Evolutionary conservation across 2,797 vertebrate species (phyloP).

Genomic region (Yasuhikotakia modesta): DNA sequence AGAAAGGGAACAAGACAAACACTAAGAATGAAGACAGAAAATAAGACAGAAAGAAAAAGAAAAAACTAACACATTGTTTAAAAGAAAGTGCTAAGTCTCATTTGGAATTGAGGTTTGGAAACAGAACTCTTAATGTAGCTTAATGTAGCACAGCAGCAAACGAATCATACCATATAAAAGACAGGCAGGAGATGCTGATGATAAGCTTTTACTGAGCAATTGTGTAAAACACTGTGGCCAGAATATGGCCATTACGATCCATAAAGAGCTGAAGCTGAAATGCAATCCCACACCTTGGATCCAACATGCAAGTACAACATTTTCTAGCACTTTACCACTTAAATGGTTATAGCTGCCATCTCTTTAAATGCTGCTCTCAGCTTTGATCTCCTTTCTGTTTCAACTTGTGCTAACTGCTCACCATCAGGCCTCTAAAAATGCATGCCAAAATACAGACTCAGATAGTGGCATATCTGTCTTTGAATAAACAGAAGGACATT

Average conservation of each 20-base stretch:
- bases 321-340: conserved; percentile 67
- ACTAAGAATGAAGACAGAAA: not conserved
- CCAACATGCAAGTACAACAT: conserved; percentile 68
- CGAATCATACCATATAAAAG: conserved; percentile 46
- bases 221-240: conserved; percentile 57
- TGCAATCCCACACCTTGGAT: conserved; percentile 62
- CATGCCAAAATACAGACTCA: not conserved
- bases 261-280: conserved; percentile 56
- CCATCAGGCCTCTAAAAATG: conserved; percentile 8
- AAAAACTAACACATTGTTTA: not conserved
- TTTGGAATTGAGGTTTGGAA: conserved; percentile 23
- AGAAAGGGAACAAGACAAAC: not conserved
- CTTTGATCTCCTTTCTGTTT: conserved; percentile 60
- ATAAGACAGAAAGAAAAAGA: not conserved
- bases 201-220: conserved; percentile 63
- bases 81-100: conserved; percentile 14
- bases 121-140: conserved; percentile 30
- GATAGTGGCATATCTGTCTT: conserved; percentile 29
- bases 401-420: conserved; percentile 35
- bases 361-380: conserved; percentile 63
- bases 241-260: conserved; percentile 54
- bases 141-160: conserved; percentile 25
- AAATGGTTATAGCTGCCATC: conserved; percentile 65
- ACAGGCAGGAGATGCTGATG: conserved; percentile 36
- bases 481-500: conserved; percentile 11